phyloP scores from a whole-genome alignment of 2,797 vertebrate species.

The Ceyx erithaca region DNA sequence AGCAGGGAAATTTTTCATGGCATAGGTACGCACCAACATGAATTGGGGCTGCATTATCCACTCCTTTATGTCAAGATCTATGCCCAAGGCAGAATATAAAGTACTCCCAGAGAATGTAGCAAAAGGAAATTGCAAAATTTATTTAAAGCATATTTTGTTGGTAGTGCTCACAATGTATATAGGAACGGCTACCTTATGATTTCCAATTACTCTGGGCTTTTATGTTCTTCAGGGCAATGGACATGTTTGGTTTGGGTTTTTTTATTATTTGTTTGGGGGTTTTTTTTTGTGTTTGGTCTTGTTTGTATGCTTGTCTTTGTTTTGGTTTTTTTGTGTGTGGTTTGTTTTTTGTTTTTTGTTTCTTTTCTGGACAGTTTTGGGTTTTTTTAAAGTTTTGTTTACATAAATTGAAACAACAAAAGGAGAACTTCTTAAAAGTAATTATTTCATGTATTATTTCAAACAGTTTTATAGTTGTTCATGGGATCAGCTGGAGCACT shows the following conservation, averaged over 20 bases:
- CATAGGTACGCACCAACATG: neutral
- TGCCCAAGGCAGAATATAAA: neutral
- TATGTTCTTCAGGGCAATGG: neutral
- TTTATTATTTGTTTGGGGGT: too few species aligned
- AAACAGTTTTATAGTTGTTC: neutral
- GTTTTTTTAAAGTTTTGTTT: neutral
- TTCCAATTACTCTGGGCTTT: neutral
- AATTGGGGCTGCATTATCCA: neutral
- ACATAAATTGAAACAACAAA: neutral
- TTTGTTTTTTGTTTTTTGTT: too few species aligned
- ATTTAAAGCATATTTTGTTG: neutral
- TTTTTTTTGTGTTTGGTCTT: too few species aligned
- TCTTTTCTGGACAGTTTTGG: neutral
- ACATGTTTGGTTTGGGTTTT: neutral
- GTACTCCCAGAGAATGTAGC: neutral
- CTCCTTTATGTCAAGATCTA: neutral
- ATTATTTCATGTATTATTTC: neutral
- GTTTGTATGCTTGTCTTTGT: too few species aligned
- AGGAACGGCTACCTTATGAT: neutral
- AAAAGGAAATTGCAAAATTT: constrained; percentile 20
- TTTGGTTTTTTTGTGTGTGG: too few species aligned
- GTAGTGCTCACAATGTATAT: neutral
- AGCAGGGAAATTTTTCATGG: neutral
- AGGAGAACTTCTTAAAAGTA: neutral
- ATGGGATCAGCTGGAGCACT: neutral